Conservation (phyloP, 1,140 invertebrate genomes). For the Bombus soroeensis region DNA sequence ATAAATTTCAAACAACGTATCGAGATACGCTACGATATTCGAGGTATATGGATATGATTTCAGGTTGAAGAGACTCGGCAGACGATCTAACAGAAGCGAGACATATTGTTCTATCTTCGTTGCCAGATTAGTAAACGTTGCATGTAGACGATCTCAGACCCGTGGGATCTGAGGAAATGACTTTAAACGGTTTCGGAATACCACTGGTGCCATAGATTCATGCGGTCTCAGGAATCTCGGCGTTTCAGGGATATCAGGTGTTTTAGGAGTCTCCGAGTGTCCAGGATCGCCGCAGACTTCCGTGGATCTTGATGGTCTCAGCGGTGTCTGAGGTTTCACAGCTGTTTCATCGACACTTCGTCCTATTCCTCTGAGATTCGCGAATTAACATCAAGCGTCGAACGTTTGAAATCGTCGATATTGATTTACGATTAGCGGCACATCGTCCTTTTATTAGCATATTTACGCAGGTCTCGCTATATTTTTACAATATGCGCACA, state of each 20-base stretch:
- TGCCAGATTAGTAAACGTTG: background rate
- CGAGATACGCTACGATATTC: too few relatives aligned
- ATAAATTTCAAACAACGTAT: background rate
- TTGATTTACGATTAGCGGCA: background rate
- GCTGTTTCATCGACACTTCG: background rate
- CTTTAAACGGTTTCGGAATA: slow-evolving; percentile 3
- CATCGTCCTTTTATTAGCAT: too few relatives aligned
- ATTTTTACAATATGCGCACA: background rate
- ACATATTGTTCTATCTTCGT: background rate
- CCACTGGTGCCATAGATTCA: background rate
- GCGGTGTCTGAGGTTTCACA: background rate
- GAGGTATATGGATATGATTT: background rate
- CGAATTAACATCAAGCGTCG: too few relatives aligned
- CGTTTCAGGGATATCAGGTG: background rate
- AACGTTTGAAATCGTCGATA: background rate
- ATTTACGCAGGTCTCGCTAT: background rate
- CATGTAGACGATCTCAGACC: background rate
- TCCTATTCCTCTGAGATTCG: background rate
- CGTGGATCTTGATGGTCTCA: background rate
- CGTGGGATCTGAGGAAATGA: background rate
- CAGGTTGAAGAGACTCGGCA: background rate
- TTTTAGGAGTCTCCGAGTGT: background rate
- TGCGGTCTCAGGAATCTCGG: background rate
- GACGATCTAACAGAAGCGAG: background rate
- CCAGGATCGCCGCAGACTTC: background rate